Evolutionary conservation across 2,113 vertebrate species (phyloP).

Genomic region (Tonatia bakeri): DNA sequence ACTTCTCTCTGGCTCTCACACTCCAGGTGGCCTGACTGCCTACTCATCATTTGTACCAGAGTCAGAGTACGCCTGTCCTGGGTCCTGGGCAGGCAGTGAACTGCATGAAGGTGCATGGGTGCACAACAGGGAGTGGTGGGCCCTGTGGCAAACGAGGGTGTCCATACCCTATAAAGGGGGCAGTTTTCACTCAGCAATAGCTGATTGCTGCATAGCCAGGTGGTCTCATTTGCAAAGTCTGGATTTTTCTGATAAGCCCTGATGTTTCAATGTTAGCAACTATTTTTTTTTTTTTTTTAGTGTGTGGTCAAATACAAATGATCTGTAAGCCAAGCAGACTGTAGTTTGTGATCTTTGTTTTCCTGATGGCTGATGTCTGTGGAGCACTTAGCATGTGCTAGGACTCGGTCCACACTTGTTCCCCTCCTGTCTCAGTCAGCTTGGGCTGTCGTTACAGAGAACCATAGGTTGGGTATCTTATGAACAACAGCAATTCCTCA

Average conservation of each 20-base stretch:
- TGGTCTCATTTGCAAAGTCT: background rate
- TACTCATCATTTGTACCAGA: background rate
- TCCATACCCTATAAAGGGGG: too few relatives aligned
- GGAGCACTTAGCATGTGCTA: background rate
- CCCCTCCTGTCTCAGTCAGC: background rate
- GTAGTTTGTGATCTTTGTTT: too few relatives aligned
- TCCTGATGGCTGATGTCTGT: accelerated
- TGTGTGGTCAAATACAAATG: background rate
- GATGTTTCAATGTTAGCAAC: background rate
- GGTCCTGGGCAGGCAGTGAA: background rate
- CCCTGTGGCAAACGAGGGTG: background rate
- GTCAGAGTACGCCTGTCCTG: background rate
- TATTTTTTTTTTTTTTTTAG: background rate
- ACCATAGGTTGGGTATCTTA: background rate
- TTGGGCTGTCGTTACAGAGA: background rate
- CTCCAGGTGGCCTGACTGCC: background rate
- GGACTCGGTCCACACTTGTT: background rate
- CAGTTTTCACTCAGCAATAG: background rate
- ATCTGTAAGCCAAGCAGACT: background rate
- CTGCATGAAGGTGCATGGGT: accelerated
- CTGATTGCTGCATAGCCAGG: background rate
- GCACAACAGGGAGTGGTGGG: background rate
- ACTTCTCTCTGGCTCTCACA: background rate
- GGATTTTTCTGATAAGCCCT: background rate
- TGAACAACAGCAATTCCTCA: background rate